phyloP scores from a whole-genome alignment of 2,797 vertebrate genomes.

The Myotis pilosus region DNA sequence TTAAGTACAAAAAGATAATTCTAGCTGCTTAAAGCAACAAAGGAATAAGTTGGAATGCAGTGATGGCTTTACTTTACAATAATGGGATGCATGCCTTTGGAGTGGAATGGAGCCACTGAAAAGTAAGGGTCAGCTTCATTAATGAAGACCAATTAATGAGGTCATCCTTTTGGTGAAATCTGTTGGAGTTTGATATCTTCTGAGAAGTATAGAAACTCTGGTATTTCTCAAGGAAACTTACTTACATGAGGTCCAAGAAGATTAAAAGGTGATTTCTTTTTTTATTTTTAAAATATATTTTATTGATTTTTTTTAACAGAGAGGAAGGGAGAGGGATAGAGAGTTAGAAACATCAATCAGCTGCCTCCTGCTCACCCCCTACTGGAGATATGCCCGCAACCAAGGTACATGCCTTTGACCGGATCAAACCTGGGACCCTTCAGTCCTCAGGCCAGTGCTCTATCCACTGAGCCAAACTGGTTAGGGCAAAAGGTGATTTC shows the following conservation, averaged over 20 bases:
- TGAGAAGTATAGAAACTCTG: constrained; percentile 28
- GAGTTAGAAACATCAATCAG: too few relatives aligned
- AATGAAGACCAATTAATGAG: constrained; percentile 66
- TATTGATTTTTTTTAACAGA: too few relatives aligned
- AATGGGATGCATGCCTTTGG: constrained; percentile 68
- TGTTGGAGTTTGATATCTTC: constrained; percentile 66
- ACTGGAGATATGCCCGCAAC: too few relatives aligned
- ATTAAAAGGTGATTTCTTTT: background rate
- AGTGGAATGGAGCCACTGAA: constrained; percentile 70
- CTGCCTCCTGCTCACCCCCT: too few relatives aligned
- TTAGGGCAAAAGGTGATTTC: background rate
- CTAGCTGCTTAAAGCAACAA: constrained; percentile 48
- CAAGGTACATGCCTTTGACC: too few relatives aligned
- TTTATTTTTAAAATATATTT: too few relatives aligned
- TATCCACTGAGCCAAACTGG: too few relatives aligned
- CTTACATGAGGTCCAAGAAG: background rate
- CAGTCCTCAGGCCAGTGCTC: too few relatives aligned
- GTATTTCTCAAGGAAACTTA: background rate
- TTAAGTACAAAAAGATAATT: constrained; percentile 42
- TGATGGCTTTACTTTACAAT: constrained; percentile 70
- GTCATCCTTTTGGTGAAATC: constrained; percentile 65
- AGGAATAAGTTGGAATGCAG: constrained; percentile 65
- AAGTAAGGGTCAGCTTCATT: constrained; percentile 62
- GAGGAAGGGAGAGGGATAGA: too few relatives aligned
- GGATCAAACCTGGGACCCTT: too few relatives aligned